phyloP scores from a whole-genome alignment of 2,797 vertebrate species.

The Podarcis lilfordi region DNA sequence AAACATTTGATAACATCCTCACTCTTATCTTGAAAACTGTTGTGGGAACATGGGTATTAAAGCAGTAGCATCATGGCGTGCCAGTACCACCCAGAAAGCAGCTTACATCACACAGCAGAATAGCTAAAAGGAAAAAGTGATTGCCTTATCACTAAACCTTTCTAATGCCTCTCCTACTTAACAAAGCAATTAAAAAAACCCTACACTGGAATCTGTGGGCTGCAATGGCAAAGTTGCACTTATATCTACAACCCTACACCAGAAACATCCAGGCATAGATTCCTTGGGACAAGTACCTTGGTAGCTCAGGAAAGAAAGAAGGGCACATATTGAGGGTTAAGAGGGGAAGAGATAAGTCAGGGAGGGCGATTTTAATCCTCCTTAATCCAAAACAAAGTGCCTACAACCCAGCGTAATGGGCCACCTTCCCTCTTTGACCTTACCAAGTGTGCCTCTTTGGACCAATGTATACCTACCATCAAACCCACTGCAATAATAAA shows the following conservation, averaged over 20 bases:
- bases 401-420: neutral
- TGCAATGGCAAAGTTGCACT: neutral
- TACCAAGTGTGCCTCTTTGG: neutral
- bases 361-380: too few species aligned
- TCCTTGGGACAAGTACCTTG: neutral
- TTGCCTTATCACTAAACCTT: neutral
- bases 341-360: neutral
- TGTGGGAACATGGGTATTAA: neutral
- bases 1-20: neutral
- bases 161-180: neutral
- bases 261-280: neutral
- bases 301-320: neutral
- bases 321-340: neutral
- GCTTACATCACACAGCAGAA: neutral
- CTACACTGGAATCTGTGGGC: neutral
- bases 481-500: neutral
- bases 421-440: neutral
- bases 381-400: neutral
- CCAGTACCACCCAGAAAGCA: neutral
- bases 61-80: neutral
- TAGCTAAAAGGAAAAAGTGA: neutral
- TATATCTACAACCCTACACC: neutral
- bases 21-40: neutral
- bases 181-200: neutral
- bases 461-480: neutral